Base-by-base conservation (phyloP, 1,140 invertebrate genomes). In the Anagrus nilaparvatae region DNA sequence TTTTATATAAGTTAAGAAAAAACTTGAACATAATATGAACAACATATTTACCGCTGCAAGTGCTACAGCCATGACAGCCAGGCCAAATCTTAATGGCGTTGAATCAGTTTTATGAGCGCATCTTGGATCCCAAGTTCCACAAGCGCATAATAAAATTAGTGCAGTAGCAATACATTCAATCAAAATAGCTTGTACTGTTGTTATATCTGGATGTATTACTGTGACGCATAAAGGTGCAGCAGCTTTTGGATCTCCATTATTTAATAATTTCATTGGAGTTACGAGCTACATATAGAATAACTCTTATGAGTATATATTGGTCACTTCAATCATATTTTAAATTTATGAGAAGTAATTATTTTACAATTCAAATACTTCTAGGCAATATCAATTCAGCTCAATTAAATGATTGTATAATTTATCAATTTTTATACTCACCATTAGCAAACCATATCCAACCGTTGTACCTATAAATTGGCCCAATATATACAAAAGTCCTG, bases 391-490 rank as follows among this genome's bases (percentile, higher is more conserved):
- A n/a, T n/a, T n/a, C n/a, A n/a, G n/a, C n/a, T n/a, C n/a, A n/a
- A n/a, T n/a, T n/a, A n/a, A n/a, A n/a, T n/a, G n/a, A n/a, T n/a
- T n/a, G n/a, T n/a, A n/a, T n/a, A n/a, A n/a, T n/a, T n/a, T n/a
- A n/a, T n/a, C n/a, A n/a, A n/a, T n/a, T n/a, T n/a, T n/a, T n/a
- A n/a, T n/a, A n/a, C n/a, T n/a, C n/a, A 74, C 73, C 60, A 71
- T 69, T 21, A 85, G 53, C 18, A 82, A 45, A 6, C 75, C 77
- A 47, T 76, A 84, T 10, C 83, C 84, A 13, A 73, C 41, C 10
- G 77, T 59, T 0, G 75, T 79, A 5, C 89, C 90, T 3, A 81
- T 35, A 38, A 77, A 65, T 64, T 92, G 86, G 21, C 75, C 74
- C 14, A 78, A 51, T 13, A 84, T 64, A 57, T 89, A 91, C 10